phyloP scores from a whole-genome alignment of 2,888 invertebrate species.

The Campoplex nolae region DNA sequence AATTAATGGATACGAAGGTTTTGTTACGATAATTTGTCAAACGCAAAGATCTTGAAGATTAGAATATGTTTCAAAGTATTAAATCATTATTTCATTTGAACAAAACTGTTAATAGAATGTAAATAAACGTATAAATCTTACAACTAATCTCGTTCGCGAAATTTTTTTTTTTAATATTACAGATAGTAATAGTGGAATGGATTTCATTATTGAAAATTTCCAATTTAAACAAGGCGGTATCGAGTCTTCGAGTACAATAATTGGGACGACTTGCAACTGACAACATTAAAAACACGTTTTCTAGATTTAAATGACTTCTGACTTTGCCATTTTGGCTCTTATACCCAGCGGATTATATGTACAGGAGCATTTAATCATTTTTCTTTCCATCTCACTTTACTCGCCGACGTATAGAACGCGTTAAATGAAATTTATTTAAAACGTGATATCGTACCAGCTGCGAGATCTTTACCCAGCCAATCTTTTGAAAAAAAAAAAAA shows the following conservation, averaged over 20 bases:
- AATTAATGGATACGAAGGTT: no score
- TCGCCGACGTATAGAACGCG: slow-evolving; percentile 13
- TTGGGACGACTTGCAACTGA: background rate
- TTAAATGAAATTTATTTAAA: slow-evolving; percentile 49
- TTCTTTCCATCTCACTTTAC: slow-evolving; percentile 15
- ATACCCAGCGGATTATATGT: slow-evolving; percentile 29
- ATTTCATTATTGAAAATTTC: background rate
- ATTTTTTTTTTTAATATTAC: no score
- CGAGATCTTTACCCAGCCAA: slow-evolving; percentile 30
- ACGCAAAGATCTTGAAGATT: no score
- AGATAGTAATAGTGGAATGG: background rate
- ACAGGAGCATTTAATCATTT: slow-evolving; percentile 55
- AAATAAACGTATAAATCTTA: no score
- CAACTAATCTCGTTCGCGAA: no score
- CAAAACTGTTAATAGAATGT: no score
- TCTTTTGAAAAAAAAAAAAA: slow-evolving; percentile 1
- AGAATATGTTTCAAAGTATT: no score
- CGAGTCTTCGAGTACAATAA: background rate
- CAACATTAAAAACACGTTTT: slow-evolving; percentile 10
- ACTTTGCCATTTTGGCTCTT: slow-evolving; percentile 34
- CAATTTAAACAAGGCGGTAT: background rate
- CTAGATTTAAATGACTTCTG: slow-evolving; percentile 37
- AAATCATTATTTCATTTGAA: no score
- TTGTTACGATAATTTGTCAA: no score
- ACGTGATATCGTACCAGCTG: slow-evolving; percentile 44